Conservation (phyloP, 1,140 invertebrate species). For the Achroia grisella region DNA sequence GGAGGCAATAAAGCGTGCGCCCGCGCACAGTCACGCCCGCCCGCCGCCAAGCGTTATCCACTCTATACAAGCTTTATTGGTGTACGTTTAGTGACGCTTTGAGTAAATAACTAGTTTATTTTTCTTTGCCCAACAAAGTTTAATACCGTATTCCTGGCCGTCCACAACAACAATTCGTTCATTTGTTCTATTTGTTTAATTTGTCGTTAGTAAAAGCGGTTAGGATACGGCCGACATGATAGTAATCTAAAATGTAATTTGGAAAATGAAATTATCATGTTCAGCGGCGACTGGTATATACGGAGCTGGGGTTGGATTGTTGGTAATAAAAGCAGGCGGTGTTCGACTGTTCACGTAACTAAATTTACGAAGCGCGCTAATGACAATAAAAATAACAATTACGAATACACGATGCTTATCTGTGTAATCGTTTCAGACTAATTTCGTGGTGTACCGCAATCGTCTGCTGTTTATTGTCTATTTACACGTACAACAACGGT, state of each 20-base stretch:
- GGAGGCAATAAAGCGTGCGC: constrained; percentile 29
- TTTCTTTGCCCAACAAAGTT: constrained; percentile 20
- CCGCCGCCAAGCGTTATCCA: constrained; percentile 20
- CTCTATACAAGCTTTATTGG: constrained; percentile 35
- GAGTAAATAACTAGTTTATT: constrained; percentile 37
- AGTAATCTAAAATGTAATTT: constrained; percentile 28
- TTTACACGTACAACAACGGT: constrained; percentile 21
- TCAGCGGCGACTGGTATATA: constrained; percentile 9
- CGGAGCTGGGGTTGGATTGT: constrained; percentile 12
- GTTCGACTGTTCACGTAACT: constrained; percentile 24
- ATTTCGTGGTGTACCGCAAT: constrained; percentile 15
- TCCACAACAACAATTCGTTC: constrained; percentile 25
- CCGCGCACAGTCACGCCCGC: constrained; percentile 28
- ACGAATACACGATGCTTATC: constrained; percentile 31
- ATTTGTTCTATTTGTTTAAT: constrained; percentile 11
- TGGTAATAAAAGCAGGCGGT: constrained; percentile 22
- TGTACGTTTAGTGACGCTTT: constrained; percentile 41
- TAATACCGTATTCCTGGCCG: constrained; percentile 18
- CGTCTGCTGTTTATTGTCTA: constrained; percentile 21
- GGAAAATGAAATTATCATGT: constrained; percentile 35
- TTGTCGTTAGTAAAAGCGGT: constrained; percentile 7
- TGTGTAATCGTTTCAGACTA: constrained; percentile 41
- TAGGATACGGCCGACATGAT: constrained; percentile 15
- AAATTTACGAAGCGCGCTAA: constrained; percentile 32
- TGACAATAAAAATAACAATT: constrained; percentile 37